phyloP scores from a whole-genome alignment of 2,888 invertebrate species.

The Acanthacorydalis orientalis region DNA sequence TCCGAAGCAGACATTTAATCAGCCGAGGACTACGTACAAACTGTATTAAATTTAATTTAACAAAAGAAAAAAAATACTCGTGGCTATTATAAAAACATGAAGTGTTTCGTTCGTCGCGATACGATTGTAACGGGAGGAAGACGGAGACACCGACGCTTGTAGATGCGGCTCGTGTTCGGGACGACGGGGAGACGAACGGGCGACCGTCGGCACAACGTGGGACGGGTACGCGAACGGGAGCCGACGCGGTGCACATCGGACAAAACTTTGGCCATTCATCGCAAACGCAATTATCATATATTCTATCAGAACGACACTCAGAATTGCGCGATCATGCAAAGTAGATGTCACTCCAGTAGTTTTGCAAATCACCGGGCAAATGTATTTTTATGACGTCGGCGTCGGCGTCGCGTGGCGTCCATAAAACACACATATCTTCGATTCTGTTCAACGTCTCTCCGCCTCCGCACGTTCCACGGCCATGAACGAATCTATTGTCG shows the following conservation, averaged over 20 bases:
- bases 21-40: no score
- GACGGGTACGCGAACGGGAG: background rate
- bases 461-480: background rate
- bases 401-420: conserved; percentile 1
- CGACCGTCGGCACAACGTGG: background rate
- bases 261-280: conserved; percentile 25
- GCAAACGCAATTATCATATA: conserved; percentile 25
- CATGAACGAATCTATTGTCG: conserved; percentile 1
- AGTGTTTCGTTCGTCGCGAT: no score
- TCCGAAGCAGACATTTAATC: no score
- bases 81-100: no score
- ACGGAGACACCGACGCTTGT: no score
- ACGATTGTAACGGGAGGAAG: no score
- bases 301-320: conserved; percentile 24
- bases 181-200: background rate
- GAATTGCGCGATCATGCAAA: conserved; percentile 26
- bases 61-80: no score
- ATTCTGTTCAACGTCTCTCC: background rate
- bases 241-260: conserved; percentile 14
- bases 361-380: conserved; percentile 16
- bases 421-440: conserved; percentile 2
- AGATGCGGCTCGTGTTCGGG: background rate
- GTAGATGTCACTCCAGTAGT: conserved; percentile 15
- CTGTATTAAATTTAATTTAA: no score
- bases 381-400: conserved; percentile 13